Evolutionary conservation across 2,888 invertebrate genomes (phyloP).

Genomic region (Ligdia adustata): DNA sequence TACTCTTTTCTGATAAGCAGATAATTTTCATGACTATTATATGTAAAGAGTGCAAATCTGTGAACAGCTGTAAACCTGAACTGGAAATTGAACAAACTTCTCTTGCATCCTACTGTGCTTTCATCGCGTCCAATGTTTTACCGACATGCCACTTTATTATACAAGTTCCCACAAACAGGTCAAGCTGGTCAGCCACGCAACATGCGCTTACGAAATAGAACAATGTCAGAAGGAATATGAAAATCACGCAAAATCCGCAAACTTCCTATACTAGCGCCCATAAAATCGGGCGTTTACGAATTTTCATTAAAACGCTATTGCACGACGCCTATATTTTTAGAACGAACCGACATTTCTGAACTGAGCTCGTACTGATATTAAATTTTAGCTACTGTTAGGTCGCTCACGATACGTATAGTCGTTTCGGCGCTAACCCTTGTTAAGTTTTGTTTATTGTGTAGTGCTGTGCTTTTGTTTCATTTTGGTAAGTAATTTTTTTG

Average conservation of each 20-base stretch:
- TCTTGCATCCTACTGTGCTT: no score
- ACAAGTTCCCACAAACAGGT: no score
- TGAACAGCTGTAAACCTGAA: no score
- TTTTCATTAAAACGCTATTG: slow-evolving; percentile 52
- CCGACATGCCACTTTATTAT: no score
- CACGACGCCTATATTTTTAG: slow-evolving; percentile 57
- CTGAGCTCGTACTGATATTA: slow-evolving; percentile 33
- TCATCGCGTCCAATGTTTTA: no score
- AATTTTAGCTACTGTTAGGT: slow-evolving; percentile 40
- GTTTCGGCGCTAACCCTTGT: slow-evolving; percentile 24
- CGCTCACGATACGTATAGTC: slow-evolving; percentile 34
- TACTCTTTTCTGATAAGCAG: no score
- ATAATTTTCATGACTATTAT: no score
- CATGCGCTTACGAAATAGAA: background rate
- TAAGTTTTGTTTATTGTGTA: slow-evolving; percentile 27
- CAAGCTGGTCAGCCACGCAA: no score
- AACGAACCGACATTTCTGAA: slow-evolving; percentile 44
- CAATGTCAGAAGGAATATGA: slow-evolving; percentile 8
- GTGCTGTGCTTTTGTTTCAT: slow-evolving; percentile 25
- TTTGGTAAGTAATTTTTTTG: slow-evolving; percentile 31
- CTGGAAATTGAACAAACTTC: no score
- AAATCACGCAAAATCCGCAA: slow-evolving; percentile 19
- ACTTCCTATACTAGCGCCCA: slow-evolving; percentile 32
- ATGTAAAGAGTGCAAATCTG: no score
- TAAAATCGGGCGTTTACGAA: slow-evolving; percentile 48